Conservation (phyloP, 2,888 invertebrate species). For the Acrobasis consociella region DNA sequence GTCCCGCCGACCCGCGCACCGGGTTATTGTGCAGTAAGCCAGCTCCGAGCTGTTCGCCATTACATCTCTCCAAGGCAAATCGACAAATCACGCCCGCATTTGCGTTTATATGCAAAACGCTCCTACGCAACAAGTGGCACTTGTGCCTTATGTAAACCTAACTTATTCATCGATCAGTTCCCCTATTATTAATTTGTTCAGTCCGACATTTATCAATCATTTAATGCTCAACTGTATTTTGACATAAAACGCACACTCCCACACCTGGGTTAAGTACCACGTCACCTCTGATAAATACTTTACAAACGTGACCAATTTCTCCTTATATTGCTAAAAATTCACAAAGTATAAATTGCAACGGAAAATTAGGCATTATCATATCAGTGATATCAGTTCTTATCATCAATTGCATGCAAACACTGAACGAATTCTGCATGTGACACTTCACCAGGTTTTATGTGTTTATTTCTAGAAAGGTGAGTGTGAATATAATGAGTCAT, state of each 20-base stretch:
- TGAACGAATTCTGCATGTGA: slow-evolving; percentile 12
- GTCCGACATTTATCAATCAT: background rate
- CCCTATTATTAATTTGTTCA: background rate
- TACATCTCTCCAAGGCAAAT: slow-evolving; percentile 21
- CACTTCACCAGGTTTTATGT: slow-evolving; percentile 12
- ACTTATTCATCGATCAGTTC: background rate
- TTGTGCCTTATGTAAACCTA: slow-evolving; percentile 33
- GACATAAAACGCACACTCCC: no score
- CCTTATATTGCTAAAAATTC: background rate
- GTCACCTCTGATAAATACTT: no score
- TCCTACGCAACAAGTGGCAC: slow-evolving; percentile 73
- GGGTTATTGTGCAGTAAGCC: slow-evolving; percentile 26
- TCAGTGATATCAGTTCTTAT: slow-evolving; percentile 34
- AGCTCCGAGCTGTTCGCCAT: slow-evolving; percentile 42
- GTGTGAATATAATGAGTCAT: slow-evolving; percentile 15
- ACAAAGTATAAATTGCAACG: slow-evolving; percentile 33
- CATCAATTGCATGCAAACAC: slow-evolving; percentile 21
- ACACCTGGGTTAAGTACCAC: no score
- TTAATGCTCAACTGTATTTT: no score
- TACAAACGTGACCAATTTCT: no score
- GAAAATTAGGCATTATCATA: slow-evolving; percentile 31
- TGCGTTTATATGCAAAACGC: slow-evolving; percentile 58
- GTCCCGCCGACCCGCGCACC: slow-evolving; percentile 12
- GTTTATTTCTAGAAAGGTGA: slow-evolving; percentile 16
- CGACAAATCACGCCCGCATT: slow-evolving; percentile 61